Conservation (phyloP, 1,140 invertebrate species). For the Drosophila gunungcola region DNA sequence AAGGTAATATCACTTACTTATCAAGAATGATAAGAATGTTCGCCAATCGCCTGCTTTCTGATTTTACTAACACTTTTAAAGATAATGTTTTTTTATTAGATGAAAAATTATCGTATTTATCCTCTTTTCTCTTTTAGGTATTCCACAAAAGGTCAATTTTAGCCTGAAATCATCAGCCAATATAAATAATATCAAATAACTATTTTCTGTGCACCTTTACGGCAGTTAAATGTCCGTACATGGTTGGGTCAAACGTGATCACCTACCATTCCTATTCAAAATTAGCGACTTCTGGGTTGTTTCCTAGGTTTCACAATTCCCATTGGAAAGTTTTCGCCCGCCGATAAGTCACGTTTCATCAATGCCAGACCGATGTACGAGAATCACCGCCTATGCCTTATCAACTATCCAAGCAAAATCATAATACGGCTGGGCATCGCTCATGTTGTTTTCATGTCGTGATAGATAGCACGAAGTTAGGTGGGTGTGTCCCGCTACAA, state of each 20-base stretch:
- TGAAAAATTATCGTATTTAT: background rate
- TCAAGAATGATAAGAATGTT: background rate
- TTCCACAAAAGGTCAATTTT: background rate
- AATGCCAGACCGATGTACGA: slow-evolving; percentile 16
- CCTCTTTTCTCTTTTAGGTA: background rate
- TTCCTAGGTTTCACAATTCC: slow-evolving; percentile 33
- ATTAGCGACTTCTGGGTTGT: slow-evolving; percentile 33
- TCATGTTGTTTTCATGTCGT: slow-evolving; percentile 6
- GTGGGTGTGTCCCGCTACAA: slow-evolving; percentile 41
- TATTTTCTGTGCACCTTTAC: slow-evolving; percentile 1
- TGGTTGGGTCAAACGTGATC: slow-evolving; percentile 34
- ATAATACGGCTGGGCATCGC: slow-evolving; percentile 7
- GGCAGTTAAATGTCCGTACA: slow-evolving; percentile 13
- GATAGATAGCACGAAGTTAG: slow-evolving; percentile 35
- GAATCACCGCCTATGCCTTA: slow-evolving; percentile 12
- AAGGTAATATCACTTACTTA: slow-evolving; percentile 5
- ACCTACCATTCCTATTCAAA: slow-evolving; percentile 8
- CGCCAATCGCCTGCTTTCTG: background rate
- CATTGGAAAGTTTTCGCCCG: slow-evolving; percentile 38
- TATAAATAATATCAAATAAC: slow-evolving; percentile 7
- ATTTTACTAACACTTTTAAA: background rate
- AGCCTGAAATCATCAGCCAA: background rate
- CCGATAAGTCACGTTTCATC: slow-evolving; percentile 44
- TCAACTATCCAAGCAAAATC: slow-evolving; percentile 42
- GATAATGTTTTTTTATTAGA: background rate